phyloP scores from a whole-genome alignment of 2,888 invertebrate species.

The Ceramica pisi region DNA sequence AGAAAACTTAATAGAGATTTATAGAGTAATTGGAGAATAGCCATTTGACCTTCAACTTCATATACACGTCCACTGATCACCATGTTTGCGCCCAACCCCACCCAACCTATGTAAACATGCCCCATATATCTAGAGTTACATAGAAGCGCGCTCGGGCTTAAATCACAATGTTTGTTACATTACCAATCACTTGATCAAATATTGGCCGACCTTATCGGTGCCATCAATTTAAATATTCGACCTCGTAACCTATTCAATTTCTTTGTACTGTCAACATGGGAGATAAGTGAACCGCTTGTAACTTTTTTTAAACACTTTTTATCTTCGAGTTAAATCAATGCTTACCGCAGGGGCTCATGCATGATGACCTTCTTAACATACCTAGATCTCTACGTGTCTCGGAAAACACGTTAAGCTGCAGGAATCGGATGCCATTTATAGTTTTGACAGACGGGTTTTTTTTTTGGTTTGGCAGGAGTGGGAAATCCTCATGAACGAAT shows the following conservation, averaged over 20 bases:
- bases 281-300: not conserved
- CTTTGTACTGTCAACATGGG: slow-evolving; percentile 1
- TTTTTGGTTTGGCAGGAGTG: too few relatives aligned
- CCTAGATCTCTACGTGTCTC: too few relatives aligned
- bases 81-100: slow-evolving; percentile 39
- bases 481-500: too few relatives aligned
- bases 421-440: too few relatives aligned
- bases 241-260: slow-evolving; percentile 44
- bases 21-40: not conserved
- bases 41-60: slow-evolving; percentile 13
- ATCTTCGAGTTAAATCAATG: too few relatives aligned
- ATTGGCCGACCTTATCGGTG: slow-evolving; percentile 46
- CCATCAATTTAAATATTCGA: slow-evolving; percentile 53
- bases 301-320: not conserved
- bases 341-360: too few relatives aligned
- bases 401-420: too few relatives aligned
- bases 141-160: slow-evolving; percentile 38
- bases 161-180: slow-evolving; percentile 54
- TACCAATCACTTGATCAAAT: slow-evolving; percentile 55
- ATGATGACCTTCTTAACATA: too few relatives aligned
- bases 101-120: slow-evolving; percentile 42
- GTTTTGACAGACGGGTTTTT: too few relatives aligned
- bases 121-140: slow-evolving; percentile 23
- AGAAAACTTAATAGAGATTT: too few relatives aligned
- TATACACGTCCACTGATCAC: slow-evolving; percentile 30